These are phyloP conservation scores for Osmerus eperlanus DNA, from an alignment of 2,113 vertebrate genomes.

Conservation along the genomic window DNA sequence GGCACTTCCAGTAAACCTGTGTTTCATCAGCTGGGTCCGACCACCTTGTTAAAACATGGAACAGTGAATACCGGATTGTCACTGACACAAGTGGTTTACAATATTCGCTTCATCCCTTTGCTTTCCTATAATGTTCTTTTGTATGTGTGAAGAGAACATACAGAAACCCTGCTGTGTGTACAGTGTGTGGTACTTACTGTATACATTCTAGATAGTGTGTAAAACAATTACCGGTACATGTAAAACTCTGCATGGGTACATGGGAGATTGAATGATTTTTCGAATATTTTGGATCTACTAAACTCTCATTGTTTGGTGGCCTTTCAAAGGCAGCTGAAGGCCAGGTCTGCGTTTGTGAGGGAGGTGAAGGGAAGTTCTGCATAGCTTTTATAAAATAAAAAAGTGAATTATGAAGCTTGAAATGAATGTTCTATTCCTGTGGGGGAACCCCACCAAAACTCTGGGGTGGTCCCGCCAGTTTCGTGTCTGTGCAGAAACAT, in stretches of 20 bases:
- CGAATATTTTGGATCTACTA: not conserved
- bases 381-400: constrained; percentile 6
- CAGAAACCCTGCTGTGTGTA: too few species aligned
- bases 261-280: not conserved
- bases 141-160: too few species aligned
- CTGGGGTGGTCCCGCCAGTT: constrained; percentile 21
- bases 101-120: not conserved
- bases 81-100: constrained; percentile 3
- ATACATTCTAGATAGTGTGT: too few species aligned
- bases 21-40: constrained; percentile 10
- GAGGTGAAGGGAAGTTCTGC: not conserved
- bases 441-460: constrained; percentile 21
- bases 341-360: not conserved
- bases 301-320: not conserved
- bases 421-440: constrained; percentile 12
- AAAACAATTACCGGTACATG: too few species aligned
- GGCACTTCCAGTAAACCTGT: constrained; percentile 11
- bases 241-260: too few species aligned
- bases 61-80: not conserved
- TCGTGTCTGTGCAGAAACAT: constrained; percentile 6
- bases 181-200: too few species aligned
- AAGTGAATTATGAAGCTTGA: constrained; percentile 26
- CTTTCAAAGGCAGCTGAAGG: not conserved
- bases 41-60: constrained; percentile 1
- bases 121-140: not conserved